A percentile compares a stretch with the other conserved stretches of the same genome.
Conservation (phyloP, 2,113 vertebrate genomes). For the Tetrao urogallus region DNA sequence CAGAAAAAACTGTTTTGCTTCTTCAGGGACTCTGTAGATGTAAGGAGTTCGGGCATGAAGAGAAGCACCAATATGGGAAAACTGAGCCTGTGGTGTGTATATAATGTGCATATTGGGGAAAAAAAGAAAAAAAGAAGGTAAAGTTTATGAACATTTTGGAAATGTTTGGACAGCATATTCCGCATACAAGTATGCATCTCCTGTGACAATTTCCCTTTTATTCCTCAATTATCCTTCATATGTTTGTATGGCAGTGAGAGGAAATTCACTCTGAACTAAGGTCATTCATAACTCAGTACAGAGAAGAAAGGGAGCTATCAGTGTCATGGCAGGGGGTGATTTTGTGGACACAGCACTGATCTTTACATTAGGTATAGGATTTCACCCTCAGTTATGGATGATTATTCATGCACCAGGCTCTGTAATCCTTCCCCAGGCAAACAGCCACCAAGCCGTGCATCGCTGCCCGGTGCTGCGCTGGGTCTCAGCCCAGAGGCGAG, state of each 20-base stretch:
- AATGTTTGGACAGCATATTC: background rate
- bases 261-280: background rate
- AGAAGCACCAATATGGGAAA: constrained; percentile 92
- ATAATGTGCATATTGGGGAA: constrained; percentile 16
- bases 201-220: constrained; percentile 25
- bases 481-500: background rate
- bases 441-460: background rate
- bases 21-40: constrained; percentile 89
- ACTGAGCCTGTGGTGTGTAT: constrained; percentile 87
- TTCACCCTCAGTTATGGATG: background rate
- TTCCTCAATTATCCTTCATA: constrained; percentile 11
- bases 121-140: background rate
- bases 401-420: background rate
- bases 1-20: constrained; percentile 84
- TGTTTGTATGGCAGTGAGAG: background rate
- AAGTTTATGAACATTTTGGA: constrained; percentile 17
- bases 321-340: background rate
- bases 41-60: constrained; percentile 95
- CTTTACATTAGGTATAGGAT: background rate
- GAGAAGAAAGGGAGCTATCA: background rate
- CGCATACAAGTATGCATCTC: constrained; percentile 17
- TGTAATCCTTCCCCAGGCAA: background rate
- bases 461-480: accelerated
- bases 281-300: background rate
- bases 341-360: background rate